phyloP scores from a whole-genome alignment of 2,113 vertebrate species.

The Corvus moneduloides region DNA sequence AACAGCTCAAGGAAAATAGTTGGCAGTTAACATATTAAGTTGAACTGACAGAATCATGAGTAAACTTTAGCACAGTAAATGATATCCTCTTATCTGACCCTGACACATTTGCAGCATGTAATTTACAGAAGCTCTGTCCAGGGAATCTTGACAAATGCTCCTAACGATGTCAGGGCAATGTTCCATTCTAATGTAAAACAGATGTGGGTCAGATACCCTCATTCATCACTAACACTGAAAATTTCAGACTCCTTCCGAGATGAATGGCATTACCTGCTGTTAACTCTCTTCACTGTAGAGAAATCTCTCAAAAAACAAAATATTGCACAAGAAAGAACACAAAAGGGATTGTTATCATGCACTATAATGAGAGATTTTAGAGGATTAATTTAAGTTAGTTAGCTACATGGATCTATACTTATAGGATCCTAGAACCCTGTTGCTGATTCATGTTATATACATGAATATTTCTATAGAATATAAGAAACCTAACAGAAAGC shows the following conservation, averaged over 20 bases:
- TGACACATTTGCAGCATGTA: conserved; percentile 88
- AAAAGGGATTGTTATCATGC: neutral
- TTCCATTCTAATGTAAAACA: conserved; percentile 90
- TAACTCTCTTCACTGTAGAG: conserved; percentile 50
- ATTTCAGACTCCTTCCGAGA: conserved; percentile 63
- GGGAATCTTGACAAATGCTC: conserved; percentile 86
- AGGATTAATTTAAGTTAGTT: neutral
- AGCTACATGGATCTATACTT: neutral
- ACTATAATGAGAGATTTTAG: neutral
- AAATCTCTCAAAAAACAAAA: conserved; percentile 28
- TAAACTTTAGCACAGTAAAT: conserved; percentile 79
- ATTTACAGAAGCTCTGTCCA: conserved; percentile 90
- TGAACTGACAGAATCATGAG: conserved; percentile 70
- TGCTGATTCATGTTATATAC: neutral
- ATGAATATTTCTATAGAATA: neutral
- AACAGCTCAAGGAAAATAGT: conserved; percentile 69
- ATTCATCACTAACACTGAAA: conserved; percentile 77
- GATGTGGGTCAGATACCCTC: conserved; percentile 86
- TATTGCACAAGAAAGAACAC: neutral
- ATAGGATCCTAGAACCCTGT: neutral
- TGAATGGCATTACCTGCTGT: conserved; percentile 82
- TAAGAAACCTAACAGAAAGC: neutral
- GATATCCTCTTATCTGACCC: conserved; percentile 87
- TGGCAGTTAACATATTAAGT: conserved; percentile 69
- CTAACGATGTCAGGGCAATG: conserved; percentile 84